Percentiles rank a stretch among this genome's conserved stretches.
Conservation (phyloP, 1,140 invertebrate genomes). For the Teleopsis dalmanni region DNA sequence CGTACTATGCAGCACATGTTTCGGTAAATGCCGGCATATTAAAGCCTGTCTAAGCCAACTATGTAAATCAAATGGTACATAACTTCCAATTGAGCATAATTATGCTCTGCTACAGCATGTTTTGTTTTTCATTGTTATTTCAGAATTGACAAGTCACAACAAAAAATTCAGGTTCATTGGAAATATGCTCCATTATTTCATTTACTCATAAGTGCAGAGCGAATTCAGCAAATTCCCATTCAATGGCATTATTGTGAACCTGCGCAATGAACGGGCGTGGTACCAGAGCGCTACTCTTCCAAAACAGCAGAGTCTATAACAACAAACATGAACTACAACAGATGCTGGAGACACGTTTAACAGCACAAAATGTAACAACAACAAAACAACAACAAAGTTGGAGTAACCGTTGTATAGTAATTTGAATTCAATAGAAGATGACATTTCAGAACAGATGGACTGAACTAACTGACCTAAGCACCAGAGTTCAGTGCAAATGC, state of each 20-base stretch:
- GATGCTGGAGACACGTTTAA: background rate
- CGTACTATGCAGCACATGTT: no score
- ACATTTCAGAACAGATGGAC: background rate
- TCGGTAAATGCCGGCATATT: no score
- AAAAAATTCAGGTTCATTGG: conserved; percentile 8
- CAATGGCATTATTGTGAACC: no score
- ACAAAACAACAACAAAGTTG: background rate
- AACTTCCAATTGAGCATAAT: no score
- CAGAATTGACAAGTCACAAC: background rate
- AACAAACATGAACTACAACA: background rate
- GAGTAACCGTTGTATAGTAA: background rate
- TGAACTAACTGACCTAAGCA: background rate
- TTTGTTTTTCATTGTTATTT: no score
- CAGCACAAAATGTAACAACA: background rate
- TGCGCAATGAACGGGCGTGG: conserved; percentile 5
- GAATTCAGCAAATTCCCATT: conserved; percentile 2
- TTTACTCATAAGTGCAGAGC: background rate
- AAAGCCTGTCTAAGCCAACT: no score
- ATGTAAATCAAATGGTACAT: no score
- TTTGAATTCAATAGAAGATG: background rate
- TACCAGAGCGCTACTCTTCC: background rate
- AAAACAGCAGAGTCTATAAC: background rate
- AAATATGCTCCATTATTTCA: background rate
- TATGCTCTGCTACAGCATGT: no score
- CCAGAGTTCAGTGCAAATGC: conserved; percentile 1